Conservation (phyloP, 2,797 vertebrate species). For the Syngnathus acus region DNA sequence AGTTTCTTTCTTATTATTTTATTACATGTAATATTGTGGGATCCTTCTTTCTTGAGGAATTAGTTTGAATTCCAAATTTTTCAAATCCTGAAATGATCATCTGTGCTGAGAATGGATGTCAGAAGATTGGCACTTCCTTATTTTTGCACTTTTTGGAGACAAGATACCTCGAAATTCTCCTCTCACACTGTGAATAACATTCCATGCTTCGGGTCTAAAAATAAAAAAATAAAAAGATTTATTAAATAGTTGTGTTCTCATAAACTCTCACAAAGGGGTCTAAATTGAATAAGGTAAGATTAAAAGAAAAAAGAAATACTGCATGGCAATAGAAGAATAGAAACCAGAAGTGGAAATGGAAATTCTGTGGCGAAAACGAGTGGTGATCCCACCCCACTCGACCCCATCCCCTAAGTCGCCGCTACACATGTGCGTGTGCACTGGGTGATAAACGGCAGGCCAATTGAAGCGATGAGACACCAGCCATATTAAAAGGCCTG, state of each 20-base stretch:
- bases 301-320: neutral
- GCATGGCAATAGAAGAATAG: conserved; percentile 18
- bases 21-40: neutral
- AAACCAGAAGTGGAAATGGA: conserved; percentile 26
- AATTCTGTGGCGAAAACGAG: conserved; percentile 32
- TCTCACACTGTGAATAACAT: neutral
- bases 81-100: neutral
- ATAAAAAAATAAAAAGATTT: neutral
- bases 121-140: neutral
- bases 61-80: neutral
- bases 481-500: conserved; percentile 74
- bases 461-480: conserved; percentile 79
- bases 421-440: conserved; percentile 79
- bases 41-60: neutral
- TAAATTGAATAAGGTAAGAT: neutral
- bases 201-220: neutral
- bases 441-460: conserved; percentile 82
- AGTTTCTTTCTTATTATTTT: neutral
- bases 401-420: conserved; percentile 38
- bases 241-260: neutral
- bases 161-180: too few species aligned
- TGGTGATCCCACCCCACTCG: conserved; percentile 17
- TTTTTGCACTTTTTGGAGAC: neutral
- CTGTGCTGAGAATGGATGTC: neutral
- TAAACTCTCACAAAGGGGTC: neutral